Evolutionary conservation across 2,113 vertebrate species (phyloP), one percentile per base, ranked within the genome.

Genomic region (Pica pica): DNA sequence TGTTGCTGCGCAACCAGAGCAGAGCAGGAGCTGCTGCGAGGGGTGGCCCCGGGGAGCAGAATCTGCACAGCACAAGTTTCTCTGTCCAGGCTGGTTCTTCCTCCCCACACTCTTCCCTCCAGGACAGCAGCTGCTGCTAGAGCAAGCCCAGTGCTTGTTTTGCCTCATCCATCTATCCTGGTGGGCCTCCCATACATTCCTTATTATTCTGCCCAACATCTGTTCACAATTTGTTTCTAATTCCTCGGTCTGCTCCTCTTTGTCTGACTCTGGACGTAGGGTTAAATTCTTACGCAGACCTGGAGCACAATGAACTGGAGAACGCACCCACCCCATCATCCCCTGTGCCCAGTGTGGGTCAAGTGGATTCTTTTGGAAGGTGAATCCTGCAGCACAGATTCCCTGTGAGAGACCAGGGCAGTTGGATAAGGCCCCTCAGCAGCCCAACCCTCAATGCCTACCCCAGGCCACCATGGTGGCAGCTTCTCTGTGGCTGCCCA

Each of bases 321-420:
- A 33, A 41, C 0, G 0, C 35, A 20, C 7, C 65, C 26, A 3
- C 22, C 27, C 16, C 44, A 13, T 16, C 3, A 13, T 13, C 3
- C 9, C 13, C n/a, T 3, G 8, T 4, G 16, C 56, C 56, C 52
- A 10, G 46, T 0, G 0, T 3, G 17, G 49, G 64, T n/a, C 37
- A 20, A 27, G 42, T 1, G 19, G 13, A 12, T 53, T 9, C 6
- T 16, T 46, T 24, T 1, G 4, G 87, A 27, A 27, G 33, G 28
- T 5, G 13, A 42, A 44, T 64, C 63, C 35, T 9, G 26, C 37
- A 61, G 39, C 31, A 3, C 37, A 41, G n/a, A 20, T 27, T 8
- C 27, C 41, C 78, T 2, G 2, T 2, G 7, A 6, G 7, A 15
- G 44, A 49, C 21, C 70, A 30, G 83, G 26, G 44, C 1, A 2